A percentile compares a stretch with the other conserved stretches of the same genome.
Evolutionary conservation across 2,888 invertebrate genomes (phyloP).

Genomic region (Scaptomyza parva): DNA sequence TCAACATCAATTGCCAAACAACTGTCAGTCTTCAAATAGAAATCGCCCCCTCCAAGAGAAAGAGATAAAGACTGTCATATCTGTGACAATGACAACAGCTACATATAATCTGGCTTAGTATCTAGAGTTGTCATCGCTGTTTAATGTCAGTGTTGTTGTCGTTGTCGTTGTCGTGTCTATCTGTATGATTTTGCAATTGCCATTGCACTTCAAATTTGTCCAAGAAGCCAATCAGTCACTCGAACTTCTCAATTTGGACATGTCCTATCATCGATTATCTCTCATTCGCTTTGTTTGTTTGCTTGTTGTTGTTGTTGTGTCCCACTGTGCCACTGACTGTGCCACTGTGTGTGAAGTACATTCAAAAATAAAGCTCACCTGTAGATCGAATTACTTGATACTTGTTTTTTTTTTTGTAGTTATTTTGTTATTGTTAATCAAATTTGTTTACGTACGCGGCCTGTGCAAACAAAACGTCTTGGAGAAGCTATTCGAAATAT

Average conservation of each 20-base stretch:
- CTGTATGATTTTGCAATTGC: constrained; percentile 60
- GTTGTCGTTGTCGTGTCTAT: constrained; percentile 52
- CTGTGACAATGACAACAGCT: constrained; percentile 40
- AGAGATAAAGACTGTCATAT: constrained; percentile 51
- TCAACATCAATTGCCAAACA: constrained; percentile 29
- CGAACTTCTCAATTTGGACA: constrained; percentile 19
- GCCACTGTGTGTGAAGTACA: not conserved
- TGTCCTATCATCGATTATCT: constrained; percentile 32
- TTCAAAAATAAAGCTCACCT: constrained; percentile 49
- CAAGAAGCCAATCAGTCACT: constrained; percentile 25
- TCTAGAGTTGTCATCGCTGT: constrained; percentile 53
- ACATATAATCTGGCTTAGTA: not conserved
- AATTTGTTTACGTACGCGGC: constrained; percentile 35
- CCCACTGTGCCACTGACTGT: constrained; percentile 34
- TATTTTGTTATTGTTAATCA: constrained; percentile 1
- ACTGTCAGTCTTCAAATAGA: constrained; percentile 47
- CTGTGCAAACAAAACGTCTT: constrained; percentile 61
- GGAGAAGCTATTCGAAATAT: constrained; percentile 62
- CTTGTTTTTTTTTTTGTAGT: constrained; percentile 11
- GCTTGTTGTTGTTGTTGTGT: not conserved
- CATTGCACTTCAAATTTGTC: constrained; percentile 41
- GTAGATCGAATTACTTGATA: constrained; percentile 48
- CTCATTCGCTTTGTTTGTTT: not conserved
- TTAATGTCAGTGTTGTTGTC: constrained; percentile 33
- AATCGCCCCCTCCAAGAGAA: constrained; percentile 17